Evolutionary conservation across 1,140 invertebrate genomes (phyloP).

Genomic region (Cyrtorhinus lividipennis): DNA sequence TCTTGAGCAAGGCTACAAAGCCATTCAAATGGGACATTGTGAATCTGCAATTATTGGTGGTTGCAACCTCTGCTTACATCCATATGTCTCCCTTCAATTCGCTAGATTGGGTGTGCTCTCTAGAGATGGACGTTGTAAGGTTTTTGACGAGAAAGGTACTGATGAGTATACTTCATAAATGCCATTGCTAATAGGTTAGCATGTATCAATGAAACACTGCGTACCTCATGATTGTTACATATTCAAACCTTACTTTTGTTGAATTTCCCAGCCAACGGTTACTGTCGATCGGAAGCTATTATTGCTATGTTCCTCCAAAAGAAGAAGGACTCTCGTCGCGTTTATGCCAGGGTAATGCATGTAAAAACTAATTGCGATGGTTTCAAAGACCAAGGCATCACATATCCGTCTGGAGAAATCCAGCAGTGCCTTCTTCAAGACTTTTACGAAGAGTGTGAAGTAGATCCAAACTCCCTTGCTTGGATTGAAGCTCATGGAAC

Average conservation of each 20-base stretch:
- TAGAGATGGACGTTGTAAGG: slow-evolving; percentile 69
- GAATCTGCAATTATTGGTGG: slow-evolving; percentile 80
- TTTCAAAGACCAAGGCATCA: slow-evolving; percentile 77
- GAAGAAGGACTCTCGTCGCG: slow-evolving; percentile 54
- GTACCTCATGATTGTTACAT: no score
- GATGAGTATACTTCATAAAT: background rate
- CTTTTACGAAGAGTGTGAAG: slow-evolving; percentile 70
- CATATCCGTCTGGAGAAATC: slow-evolving; percentile 70
- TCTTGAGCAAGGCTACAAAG: slow-evolving; percentile 62
- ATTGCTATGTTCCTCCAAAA: slow-evolving; percentile 68
- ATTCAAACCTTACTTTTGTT: no score
- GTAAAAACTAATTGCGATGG: slow-evolving; percentile 73
- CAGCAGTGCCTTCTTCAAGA: slow-evolving; percentile 65
- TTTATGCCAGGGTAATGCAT: slow-evolving; percentile 55
- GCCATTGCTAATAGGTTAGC: background rate
- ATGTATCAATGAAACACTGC: background rate
- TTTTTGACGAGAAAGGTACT: slow-evolving; percentile 64
- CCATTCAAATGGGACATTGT: slow-evolving; percentile 59
- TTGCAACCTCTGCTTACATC: slow-evolving; percentile 68
- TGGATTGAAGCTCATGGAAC: slow-evolving; percentile 91
- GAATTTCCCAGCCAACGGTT: slow-evolving; percentile 44
- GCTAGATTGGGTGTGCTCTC: slow-evolving; percentile 59
- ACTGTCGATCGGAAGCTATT: slow-evolving; percentile 61
- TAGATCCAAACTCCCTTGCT: slow-evolving; percentile 52
- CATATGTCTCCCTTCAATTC: slow-evolving; percentile 71